Conservation (phyloP, 2,797 vertebrate species). For the Myotis myotis region DNA sequence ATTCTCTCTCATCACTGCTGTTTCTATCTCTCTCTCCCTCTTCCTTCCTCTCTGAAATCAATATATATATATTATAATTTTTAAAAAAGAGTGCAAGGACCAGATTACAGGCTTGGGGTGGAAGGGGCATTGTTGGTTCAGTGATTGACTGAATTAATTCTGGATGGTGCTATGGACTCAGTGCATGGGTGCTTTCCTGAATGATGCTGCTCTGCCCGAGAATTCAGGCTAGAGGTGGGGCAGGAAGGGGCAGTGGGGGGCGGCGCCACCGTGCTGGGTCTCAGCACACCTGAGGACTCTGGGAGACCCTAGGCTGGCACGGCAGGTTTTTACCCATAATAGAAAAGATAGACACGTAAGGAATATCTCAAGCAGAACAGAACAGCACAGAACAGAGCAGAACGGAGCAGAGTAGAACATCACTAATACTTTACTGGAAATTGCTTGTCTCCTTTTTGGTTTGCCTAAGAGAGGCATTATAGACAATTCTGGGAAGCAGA, state of each 20-base stretch:
- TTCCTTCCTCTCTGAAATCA: too few species aligned
- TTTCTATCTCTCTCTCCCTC: too few species aligned
- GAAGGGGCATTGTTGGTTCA: neutral
- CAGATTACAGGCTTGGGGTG: too few species aligned
- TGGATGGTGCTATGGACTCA: too few species aligned
- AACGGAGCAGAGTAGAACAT: fast-evolving
- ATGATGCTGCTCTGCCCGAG: fast-evolving
- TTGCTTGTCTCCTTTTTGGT: neutral
- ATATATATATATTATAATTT: too few species aligned
- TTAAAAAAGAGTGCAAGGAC: neutral
- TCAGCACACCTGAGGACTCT: neutral
- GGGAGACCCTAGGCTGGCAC: neutral
- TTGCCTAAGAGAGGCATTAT: neutral
- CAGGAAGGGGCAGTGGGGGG: too few species aligned
- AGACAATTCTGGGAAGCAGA: neutral
- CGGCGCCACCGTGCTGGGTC: fast-evolving
- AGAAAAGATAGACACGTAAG: fast-evolving
- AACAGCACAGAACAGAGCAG: fast-evolving
- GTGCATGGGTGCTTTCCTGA: fast-evolving
- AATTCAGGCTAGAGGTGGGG: fast-evolving
- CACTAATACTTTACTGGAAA: neutral
- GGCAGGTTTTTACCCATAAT: neutral
- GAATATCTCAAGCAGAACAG: fast-evolving
- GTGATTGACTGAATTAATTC: too few species aligned
- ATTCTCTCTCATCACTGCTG: too few species aligned